Conservation (phyloP, 1,140 invertebrate genomes). For the Aleiodes sp. region DNA sequence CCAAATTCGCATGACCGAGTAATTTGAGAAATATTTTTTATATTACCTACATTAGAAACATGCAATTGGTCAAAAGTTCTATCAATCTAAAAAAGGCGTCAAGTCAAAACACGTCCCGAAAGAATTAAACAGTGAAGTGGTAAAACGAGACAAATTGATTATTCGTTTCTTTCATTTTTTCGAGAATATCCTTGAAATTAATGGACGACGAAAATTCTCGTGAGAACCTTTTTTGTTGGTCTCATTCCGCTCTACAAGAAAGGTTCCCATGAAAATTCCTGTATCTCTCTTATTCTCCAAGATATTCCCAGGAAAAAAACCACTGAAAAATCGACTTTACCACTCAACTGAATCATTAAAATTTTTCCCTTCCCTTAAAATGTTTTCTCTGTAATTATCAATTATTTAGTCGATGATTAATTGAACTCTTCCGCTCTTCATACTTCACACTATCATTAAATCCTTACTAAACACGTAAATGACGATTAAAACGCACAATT, state of each 20-base stretch:
- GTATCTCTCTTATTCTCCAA: no score
- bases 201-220: no score
- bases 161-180: no score
- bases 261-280: no score
- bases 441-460: neutral
- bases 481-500: neutral
- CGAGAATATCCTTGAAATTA: no score
- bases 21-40: constrained; percentile 14
- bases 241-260: no score
- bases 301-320: no score
- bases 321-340: no score
- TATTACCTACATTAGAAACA: constrained; percentile 51
- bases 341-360: no score
- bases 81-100: constrained; percentile 48
- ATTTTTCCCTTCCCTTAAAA: neutral
- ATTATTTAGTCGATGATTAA: neutral
- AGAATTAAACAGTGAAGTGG: neutral
- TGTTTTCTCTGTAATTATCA: neutral
- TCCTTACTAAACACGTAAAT: neutral
- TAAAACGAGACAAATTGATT: no score
- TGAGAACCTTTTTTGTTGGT: no score
- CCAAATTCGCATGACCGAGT: constrained; percentile 7
- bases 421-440: neutral
- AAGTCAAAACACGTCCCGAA: constrained; percentile 1
- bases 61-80: constrained; percentile 58